phyloP scores from a whole-genome alignment of 2,797 vertebrate genomes.

The Limosa lapponica region DNA sequence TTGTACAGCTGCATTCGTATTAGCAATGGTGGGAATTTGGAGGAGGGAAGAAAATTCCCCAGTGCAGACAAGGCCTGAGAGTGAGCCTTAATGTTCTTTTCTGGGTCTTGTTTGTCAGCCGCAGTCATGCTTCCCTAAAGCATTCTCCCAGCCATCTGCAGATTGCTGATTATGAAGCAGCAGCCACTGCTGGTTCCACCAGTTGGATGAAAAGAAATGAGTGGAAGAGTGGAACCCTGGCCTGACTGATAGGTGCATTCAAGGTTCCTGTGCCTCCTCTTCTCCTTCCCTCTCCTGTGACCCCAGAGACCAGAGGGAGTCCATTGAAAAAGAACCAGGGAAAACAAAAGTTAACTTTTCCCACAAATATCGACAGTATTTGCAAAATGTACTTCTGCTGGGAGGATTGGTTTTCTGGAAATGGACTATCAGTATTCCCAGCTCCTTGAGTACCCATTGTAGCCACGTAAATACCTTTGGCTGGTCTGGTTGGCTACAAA shows the following conservation, averaged over 20 bases:
- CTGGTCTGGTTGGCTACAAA: neutral
- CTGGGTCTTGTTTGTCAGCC: constrained; percentile 41
- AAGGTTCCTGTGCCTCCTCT: neutral
- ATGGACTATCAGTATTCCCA: neutral
- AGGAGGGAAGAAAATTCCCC: constrained; percentile 51
- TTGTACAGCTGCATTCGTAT: constrained; percentile 64
- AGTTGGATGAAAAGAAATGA: neutral
- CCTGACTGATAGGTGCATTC: neutral
- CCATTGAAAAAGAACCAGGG: neutral
- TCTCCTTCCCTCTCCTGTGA: neutral
- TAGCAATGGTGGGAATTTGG: constrained; percentile 51
- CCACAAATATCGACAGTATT: neutral
- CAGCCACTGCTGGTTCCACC: neutral
- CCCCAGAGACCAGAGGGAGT: neutral
- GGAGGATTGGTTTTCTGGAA: neutral
- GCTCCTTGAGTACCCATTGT: neutral
- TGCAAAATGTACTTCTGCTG: neutral
- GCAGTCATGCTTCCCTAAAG: constrained; percentile 30
- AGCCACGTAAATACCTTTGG: neutral
- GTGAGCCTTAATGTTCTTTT: constrained; percentile 28
- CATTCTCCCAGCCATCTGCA: constrained; percentile 37
- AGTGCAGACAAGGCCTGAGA: constrained; percentile 18
- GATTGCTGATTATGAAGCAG: neutral
- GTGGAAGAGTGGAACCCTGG: neutral
- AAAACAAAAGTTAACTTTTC: neutral